Conservation (phyloP, 2,113 vertebrate genomes). For the Serilophus lunatus region DNA sequence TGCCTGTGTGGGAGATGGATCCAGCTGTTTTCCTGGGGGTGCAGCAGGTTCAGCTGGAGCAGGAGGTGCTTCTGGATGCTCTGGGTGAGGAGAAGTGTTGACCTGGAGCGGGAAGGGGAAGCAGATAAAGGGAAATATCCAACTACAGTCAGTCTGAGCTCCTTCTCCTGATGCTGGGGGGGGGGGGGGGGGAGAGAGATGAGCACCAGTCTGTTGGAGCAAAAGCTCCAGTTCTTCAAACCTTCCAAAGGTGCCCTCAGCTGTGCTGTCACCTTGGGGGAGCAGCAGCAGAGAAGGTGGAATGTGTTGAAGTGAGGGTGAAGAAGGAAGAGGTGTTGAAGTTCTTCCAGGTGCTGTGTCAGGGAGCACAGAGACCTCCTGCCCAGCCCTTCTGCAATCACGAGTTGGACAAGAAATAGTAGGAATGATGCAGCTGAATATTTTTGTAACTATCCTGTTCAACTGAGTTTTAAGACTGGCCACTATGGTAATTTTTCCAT, state of each 20-base stretch:
- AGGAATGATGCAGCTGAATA: neutral
- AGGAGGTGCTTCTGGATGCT: fast-evolving
- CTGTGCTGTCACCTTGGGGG: neutral
- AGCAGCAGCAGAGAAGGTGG: neutral
- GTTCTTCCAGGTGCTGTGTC: neutral
- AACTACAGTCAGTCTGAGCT: neutral
- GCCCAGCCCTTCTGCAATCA: neutral
- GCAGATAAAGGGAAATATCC: neutral
- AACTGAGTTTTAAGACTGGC: neutral
- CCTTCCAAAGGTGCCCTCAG: neutral
- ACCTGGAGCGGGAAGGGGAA: neutral
- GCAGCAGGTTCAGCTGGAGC: neutral
- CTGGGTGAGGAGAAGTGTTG: neutral
- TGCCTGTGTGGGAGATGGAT: neutral
- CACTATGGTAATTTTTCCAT: neutral
- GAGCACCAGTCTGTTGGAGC: neutral
- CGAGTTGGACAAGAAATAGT: neutral
- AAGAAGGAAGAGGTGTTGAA: neutral
- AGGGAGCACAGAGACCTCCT: neutral
- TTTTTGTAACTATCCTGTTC: neutral
- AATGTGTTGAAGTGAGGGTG: neutral
- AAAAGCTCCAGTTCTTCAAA: neutral
- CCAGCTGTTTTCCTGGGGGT: neutral
- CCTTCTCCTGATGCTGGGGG: neutral
- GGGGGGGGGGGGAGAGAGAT: neutral